These are phyloP conservation scores for Nycticryphes semicollaris DNA, from an alignment of 2,113 vertebrate genomes.

Conservation along the genomic window DNA sequence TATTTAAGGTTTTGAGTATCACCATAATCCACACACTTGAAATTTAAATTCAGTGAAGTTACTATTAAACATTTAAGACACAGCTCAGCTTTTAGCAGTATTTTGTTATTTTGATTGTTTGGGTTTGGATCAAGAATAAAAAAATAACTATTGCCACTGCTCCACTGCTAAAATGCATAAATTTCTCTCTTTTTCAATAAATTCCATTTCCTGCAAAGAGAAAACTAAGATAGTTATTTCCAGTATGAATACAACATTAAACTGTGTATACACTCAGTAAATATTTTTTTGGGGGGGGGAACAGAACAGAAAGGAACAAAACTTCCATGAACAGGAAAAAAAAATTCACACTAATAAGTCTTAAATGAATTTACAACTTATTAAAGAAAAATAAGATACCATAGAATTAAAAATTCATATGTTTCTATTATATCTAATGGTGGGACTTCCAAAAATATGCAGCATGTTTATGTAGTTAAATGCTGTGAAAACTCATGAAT, in stretches of 20 bases:
- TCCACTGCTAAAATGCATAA: neutral
- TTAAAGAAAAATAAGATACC: neutral
- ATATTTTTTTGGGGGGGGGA: neutral
- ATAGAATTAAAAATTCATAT: neutral
- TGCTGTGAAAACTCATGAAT: neutral
- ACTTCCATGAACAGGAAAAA: neutral
- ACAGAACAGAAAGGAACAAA: neutral
- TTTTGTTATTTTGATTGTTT: neutral
- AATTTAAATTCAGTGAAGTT: neutral
- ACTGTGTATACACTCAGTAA: neutral
- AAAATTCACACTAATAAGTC: neutral
- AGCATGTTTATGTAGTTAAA: neutral
- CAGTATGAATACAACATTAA: neutral
- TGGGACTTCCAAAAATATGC: neutral
- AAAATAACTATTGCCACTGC: neutral
- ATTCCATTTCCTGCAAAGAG: neutral
- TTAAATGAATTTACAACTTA: neutral
- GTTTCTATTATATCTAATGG: neutral
- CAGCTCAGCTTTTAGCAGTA: neutral
- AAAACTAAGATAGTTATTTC: neutral
- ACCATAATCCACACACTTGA: neutral
- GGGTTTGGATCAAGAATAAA: neutral
- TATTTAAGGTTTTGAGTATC: neutral
- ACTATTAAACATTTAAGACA: neutral
- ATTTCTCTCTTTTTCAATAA: neutral